phyloP scores from a whole-genome alignment of 2,113 vertebrate genomes.

The Camarhynchus parvulus region DNA sequence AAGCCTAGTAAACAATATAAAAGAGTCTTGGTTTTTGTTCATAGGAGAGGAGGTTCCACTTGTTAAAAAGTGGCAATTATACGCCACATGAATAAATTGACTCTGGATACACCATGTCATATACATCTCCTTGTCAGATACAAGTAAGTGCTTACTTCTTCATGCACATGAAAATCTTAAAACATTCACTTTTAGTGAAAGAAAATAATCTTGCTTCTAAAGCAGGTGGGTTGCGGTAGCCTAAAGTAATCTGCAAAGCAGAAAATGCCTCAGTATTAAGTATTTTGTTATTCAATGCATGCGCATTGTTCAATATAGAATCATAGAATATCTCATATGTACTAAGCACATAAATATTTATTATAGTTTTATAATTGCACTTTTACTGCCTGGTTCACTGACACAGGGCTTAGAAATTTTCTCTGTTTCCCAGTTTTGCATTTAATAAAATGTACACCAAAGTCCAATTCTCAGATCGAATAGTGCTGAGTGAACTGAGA shows the following conservation, averaged over 20 bases:
- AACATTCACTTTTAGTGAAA: conserved; percentile 23
- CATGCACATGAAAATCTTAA: neutral
- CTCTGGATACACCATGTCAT: neutral
- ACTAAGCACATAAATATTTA: conserved; percentile 41
- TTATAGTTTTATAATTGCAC: conserved; percentile 26
- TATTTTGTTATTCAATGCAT: conserved; percentile 30
- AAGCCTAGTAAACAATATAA: conserved; percentile 17
- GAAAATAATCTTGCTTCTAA: conserved; percentile 26
- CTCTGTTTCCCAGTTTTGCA: neutral
- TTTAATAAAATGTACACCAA: conserved; percentile 15
- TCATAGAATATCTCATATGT: neutral
- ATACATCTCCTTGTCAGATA: neutral
- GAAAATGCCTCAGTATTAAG: neutral
- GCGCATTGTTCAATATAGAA: neutral
- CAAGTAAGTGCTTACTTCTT: conserved; percentile 11
- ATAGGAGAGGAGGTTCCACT: neutral
- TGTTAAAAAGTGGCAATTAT: conserved; percentile 6
- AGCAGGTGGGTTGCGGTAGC: neutral
- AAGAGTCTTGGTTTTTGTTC: neutral
- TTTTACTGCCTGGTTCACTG: conserved; percentile 16
- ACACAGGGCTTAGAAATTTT: neutral
- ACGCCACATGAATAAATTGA: neutral
- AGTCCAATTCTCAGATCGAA: neutral
- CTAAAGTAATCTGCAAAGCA: conserved; percentile 37
- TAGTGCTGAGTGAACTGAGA: conserved; percentile 2